Base-by-base conservation (phyloP, 2,113 vertebrate genomes). In the Gavia stellata region DNA sequence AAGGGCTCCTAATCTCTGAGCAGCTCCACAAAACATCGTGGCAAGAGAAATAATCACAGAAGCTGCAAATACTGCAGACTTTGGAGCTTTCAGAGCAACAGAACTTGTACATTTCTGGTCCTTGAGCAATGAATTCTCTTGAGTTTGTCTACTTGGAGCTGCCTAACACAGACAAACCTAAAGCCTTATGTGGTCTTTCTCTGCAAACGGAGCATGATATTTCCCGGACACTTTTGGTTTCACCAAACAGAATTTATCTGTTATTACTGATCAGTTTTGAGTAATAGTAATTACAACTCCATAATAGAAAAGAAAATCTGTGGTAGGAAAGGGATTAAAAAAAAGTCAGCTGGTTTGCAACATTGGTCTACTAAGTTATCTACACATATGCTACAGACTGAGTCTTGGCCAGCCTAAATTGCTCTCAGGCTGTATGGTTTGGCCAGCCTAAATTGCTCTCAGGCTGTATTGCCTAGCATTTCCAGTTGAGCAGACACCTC, bases 171-270 rank as follows among this genome's bases (percentile, higher is more conserved):
- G 15, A 12, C 4, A 78, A 85, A 77, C 14, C 16, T 17, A 24
- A 73, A 86, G 14, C 14, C 3, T 58, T 17, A 29, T 1, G 3
- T 21, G 18, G 55, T 18, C 34, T 45, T 38, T 62, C 34, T n/a
- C 50, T 52, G 19, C n/a, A 72, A 63, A 25, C 0, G 1, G 33
- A 58, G 6, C 0, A 1, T 5, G n/a, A 5, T 10, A 2, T 24
- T 65, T 52, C 26, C 23, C 38, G 66, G 9, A 33, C 23, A 33
- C 5, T 44, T 52, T 14, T 9, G 31, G 44, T 16, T 66, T 38
- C 62, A 71, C 42, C 19, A 28, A 40, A 42, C 3, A 18, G 40
- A 36, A 29, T 68, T 59, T 33, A 12, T 34, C 45, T n/a, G 25
- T 3, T 53, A 2, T 20, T 23, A 50, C 8, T 0, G 0, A 58